Evolutionary conservation across 2,797 vertebrate genomes (phyloP), one percentile per base, ranked within the genome.

Genomic region (Ciconia nigra): DNA sequence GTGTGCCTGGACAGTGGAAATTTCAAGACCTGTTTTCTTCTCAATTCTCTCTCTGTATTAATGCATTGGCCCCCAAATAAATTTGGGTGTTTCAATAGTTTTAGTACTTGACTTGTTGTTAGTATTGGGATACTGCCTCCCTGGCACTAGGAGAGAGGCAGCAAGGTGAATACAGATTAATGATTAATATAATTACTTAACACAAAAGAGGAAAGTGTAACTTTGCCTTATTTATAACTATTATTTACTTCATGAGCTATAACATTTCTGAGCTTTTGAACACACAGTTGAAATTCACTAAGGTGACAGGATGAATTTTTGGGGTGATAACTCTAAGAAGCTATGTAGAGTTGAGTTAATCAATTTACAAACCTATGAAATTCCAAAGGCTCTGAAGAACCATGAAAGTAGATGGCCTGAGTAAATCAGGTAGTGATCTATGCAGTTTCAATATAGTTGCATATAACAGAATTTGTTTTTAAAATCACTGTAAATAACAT

Each of bases 401-500:
- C 22, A 13, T 41, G 47, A 69, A 82, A 93, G 5, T 55, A 82
- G n/a, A 49, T 33, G 24, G 15, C 20, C 29, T 72, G 51, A 87
- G 67, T 70, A 84, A 73, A 79, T 33, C 33, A 78, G 13, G 7
- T 21, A 76, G 24, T 41, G 46, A 46, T 82, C 59, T 47, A 52
- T n/a, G 20, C 2, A 1, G 19, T 66, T 88, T 84, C 57, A 83
- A 13, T 61, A 51, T 13, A 67, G 77, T 33, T 83, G 54, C 29
- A 57, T 84, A 67, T n/a, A 89, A 83, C 14, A 83, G 42, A 88
- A 76, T 77, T 96, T 83, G 37, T 4, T 85, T 82, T 88, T 74
- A 58, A 89, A 93, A 97, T 86, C 70, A 87, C 35, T 59, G 44
- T 65, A 90, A 93, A 95, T 93, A 93, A 87, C 44, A 73, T 39